Evolutionary conservation across 2,888 invertebrate species (phyloP).

Genomic region (Cantharis lateralis): DNA sequence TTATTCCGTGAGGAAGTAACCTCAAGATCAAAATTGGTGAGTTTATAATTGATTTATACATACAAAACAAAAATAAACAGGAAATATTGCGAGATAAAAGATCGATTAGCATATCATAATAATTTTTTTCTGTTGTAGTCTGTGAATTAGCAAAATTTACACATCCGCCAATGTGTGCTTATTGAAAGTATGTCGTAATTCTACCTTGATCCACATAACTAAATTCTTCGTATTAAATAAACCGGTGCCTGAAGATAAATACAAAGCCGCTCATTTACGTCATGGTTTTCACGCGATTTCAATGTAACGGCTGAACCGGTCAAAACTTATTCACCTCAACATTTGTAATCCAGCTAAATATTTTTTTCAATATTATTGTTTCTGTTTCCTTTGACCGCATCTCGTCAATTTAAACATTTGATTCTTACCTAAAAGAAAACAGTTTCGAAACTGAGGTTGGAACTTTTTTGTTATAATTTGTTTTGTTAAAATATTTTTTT

Average conservation of each 20-base stretch:
- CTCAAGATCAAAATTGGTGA: not conserved
- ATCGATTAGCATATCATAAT: too few species aligned
- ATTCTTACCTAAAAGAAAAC: too few species aligned
- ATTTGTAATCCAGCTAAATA: not conserved
- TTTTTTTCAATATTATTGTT: not conserved
- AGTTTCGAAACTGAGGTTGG: too few species aligned
- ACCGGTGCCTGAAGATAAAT: not conserved
- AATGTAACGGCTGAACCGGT: not conserved
- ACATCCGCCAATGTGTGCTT: not conserved
- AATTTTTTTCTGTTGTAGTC: not conserved
- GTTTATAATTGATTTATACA: not conserved
- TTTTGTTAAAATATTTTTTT: too few species aligned
- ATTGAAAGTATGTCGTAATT: not conserved
- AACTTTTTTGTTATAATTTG: too few species aligned
- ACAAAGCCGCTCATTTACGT: not conserved
- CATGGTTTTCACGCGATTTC: not conserved
- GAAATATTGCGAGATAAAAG: not conserved
- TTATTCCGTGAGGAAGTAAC: not conserved
- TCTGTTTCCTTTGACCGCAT: too few species aligned
- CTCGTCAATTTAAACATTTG: too few species aligned
- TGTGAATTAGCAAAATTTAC: not conserved
- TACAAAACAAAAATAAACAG: not conserved
- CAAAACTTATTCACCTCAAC: not conserved
- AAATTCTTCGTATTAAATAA: not conserved
- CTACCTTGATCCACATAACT: not conserved